Conservation (phyloP, 2,888 invertebrate genomes). For the Caenorhabditis virilis region DNA sequence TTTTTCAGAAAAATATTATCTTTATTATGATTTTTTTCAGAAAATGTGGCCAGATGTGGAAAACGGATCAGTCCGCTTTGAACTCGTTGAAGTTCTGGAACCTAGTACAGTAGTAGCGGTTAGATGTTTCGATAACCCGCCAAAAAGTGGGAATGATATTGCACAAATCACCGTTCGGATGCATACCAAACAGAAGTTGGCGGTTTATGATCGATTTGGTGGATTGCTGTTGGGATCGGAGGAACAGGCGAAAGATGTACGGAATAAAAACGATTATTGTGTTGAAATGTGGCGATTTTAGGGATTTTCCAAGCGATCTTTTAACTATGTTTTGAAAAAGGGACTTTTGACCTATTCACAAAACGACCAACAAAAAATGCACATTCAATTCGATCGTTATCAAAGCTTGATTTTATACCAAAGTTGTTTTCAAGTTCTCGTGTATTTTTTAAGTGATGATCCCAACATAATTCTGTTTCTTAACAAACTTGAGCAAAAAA, state of each 20-base stretch:
- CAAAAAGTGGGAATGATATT: conserved; percentile 65
- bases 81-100: conserved; percentile 50
- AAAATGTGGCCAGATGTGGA: conserved; percentile 68
- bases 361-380: too few relatives aligned
- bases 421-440: too few relatives aligned
- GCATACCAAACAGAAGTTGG: conserved; percentile 74
- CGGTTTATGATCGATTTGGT: conserved; percentile 94
- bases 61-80: conserved; percentile 62
- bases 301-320: too few relatives aligned
- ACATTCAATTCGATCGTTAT: too few relatives aligned
- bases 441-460: too few relatives aligned
- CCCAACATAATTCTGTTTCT: too few relatives aligned
- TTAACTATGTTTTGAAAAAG: too few relatives aligned
- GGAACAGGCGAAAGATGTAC: conserved; percentile 80
- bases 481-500: conserved; percentile 1
- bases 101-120: conserved; percentile 60
- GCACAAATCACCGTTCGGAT: conserved; percentile 67
- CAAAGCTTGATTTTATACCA: too few relatives aligned
- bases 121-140: conserved; percentile 60
- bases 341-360: too few relatives aligned
- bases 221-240: conserved; percentile 90
- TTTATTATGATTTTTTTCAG: conserved; percentile 33
- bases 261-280: background rate
- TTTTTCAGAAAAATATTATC: background rate
- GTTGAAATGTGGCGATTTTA: too few relatives aligned